Conservation (phyloP, 23 tunicate species). For the Diplosoma virens region DNA sequence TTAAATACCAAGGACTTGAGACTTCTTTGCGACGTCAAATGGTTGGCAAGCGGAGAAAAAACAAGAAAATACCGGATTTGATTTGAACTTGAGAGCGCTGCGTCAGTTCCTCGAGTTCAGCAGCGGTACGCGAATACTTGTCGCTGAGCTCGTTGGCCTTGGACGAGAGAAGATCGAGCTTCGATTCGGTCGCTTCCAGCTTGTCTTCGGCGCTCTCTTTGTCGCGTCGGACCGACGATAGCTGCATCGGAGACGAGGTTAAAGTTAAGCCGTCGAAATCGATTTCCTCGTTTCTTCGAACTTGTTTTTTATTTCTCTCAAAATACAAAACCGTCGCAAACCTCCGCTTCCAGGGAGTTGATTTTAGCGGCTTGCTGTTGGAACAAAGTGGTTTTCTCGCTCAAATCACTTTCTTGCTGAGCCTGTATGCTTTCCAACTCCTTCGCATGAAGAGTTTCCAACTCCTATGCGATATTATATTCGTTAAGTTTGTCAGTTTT, state of each 20-base stretch:
- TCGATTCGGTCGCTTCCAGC: conserved; percentile 2
- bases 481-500: no score
- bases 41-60: no score
- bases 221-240: not conserved
- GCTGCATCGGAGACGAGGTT: no score
- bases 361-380: conserved; percentile 76
- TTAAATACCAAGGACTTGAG: no score
- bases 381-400: conserved; percentile 48
- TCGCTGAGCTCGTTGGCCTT: not conserved
- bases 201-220: conserved; percentile 10
- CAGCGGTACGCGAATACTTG: not conserved
- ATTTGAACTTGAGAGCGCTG: not conserved
- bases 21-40: no score
- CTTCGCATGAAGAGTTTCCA: conserved; percentile 17
- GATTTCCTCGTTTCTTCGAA: no score
- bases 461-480: conserved; percentile 18
- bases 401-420: conserved; percentile 34
- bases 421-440: conserved; percentile 40
- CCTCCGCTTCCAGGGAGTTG: conserved; percentile 45
- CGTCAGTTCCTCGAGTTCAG: not conserved
- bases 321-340: no score
- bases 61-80: not conserved
- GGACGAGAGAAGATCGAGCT: not conserved
- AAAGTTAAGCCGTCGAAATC: no score
- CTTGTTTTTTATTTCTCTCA: no score